phyloP scores from a whole-genome alignment of 2,888 invertebrate genomes.

The Herminia tarsipennalis region DNA sequence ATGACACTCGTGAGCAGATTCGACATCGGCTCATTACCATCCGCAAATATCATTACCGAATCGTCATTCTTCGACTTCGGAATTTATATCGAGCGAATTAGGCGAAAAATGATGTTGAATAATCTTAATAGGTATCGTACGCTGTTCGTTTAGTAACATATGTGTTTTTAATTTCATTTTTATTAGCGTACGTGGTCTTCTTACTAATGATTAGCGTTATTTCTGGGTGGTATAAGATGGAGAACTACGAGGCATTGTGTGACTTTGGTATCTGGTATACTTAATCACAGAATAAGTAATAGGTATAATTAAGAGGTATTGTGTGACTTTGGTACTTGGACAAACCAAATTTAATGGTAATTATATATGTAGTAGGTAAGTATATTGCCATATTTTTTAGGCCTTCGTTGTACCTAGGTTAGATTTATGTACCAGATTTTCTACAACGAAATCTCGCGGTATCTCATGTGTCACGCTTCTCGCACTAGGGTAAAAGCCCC shows the following conservation, averaged over 20 bases:
- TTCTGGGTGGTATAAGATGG: conserved; percentile 29
- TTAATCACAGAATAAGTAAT: too few species aligned
- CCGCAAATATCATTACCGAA: conserved; percentile 33
- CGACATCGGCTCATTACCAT: conserved; percentile 36
- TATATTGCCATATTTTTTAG: too few species aligned
- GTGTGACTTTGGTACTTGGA: too few species aligned
- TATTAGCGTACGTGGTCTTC: conserved; percentile 10
- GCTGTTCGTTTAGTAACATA: conserved; percentile 17
- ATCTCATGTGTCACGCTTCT: too few species aligned
- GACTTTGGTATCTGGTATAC: too few species aligned
- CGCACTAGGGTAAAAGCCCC: too few species aligned
- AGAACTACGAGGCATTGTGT: neutral
- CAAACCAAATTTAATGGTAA: too few species aligned
- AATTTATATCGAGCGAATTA: conserved; percentile 35
- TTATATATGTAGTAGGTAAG: too few species aligned
- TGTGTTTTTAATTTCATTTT: conserved; percentile 39
- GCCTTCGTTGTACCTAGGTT: too few species aligned
- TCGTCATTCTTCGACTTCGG: conserved; percentile 22
- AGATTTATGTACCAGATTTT: too few species aligned
- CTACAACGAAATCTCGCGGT: too few species aligned
- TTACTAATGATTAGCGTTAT: conserved; percentile 9
- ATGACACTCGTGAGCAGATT: conserved; percentile 40
- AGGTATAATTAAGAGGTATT: too few species aligned
- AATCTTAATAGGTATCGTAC: conserved; percentile 6
- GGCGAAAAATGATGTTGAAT: conserved; percentile 14